phyloP scores from a whole-genome alignment of 2,797 vertebrate species.

The Pangasius mekongensis region DNA sequence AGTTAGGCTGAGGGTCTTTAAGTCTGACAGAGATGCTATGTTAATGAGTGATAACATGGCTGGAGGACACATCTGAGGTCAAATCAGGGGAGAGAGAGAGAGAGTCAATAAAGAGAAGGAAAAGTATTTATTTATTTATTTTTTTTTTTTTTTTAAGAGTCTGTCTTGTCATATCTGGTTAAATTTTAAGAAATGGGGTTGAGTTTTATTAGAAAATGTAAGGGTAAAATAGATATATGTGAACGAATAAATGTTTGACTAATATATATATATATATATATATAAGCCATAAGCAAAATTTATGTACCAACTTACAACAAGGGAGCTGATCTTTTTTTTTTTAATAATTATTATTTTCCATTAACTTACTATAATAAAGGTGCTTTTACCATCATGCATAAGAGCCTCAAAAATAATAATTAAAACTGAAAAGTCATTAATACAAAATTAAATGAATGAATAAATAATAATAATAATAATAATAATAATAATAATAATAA shows the following conservation, averaged over 20 bases:
- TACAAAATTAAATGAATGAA: too few species aligned
- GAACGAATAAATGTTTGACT: background rate
- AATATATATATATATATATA: background rate
- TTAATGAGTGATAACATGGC: constrained; percentile 29
- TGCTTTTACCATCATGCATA: background rate
- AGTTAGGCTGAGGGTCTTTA: constrained; percentile 11
- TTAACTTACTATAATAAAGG: background rate
- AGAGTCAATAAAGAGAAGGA: background rate
- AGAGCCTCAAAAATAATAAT: too few species aligned
- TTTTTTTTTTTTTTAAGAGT: background rate
- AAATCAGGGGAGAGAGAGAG: constrained; percentile 52
- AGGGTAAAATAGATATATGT: background rate
- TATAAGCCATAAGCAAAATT: background rate
- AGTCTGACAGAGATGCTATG: constrained; percentile 31
- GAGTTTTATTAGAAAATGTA: background rate
- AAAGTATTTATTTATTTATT: background rate
- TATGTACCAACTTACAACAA: background rate
- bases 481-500: too few species aligned
- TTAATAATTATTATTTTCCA: background rate
- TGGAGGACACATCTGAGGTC: background rate
- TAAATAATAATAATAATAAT: too few species aligned
- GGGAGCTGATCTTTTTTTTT: background rate
- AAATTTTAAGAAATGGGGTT: background rate
- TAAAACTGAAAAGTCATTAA: background rate
- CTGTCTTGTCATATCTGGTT: background rate